phyloP scores from a whole-genome alignment of 2,797 vertebrate genomes.

The Falco peregrinus region DNA sequence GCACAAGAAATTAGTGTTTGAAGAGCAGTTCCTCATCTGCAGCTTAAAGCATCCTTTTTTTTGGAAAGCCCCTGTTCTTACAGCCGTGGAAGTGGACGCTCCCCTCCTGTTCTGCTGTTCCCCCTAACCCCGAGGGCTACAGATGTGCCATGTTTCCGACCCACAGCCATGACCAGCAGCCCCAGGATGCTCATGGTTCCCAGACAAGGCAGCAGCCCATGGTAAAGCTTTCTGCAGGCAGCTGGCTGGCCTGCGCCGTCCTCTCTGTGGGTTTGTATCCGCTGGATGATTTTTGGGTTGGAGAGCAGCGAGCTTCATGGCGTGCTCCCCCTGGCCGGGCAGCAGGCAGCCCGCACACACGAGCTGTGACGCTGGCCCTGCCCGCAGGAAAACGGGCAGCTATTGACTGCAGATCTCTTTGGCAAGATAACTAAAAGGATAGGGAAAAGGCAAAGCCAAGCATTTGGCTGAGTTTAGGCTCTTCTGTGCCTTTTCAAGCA shows the following conservation, averaged over 20 bases:
- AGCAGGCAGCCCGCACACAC: not conserved
- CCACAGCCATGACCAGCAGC: too few relatives aligned
- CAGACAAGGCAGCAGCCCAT: not conserved
- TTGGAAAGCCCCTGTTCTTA: not conserved
- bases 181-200: not conserved
- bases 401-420: not conserved
- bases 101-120: rapidly evolving
- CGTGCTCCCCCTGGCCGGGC: rapidly evolving
- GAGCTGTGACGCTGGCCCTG: not conserved
- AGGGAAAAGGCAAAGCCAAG: conserved; percentile 43
- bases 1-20: not conserved
- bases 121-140: not conserved
- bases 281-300: not conserved
- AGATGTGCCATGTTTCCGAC: not conserved
- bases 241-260: not conserved
- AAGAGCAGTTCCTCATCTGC: not conserved
- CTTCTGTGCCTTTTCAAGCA: conserved; percentile 27
- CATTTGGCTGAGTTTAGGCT: conserved; percentile 12
- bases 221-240: not conserved
- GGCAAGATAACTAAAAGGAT: not conserved
- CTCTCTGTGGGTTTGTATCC: not conserved
- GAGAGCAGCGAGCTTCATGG: not conserved
- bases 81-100: not conserved
- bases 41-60: not conserved
- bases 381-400: not conserved